These are phyloP conservation scores for Galaxias olidus DNA, from an alignment of 2,797 vertebrate species.

Conservation along the genomic window DNA sequence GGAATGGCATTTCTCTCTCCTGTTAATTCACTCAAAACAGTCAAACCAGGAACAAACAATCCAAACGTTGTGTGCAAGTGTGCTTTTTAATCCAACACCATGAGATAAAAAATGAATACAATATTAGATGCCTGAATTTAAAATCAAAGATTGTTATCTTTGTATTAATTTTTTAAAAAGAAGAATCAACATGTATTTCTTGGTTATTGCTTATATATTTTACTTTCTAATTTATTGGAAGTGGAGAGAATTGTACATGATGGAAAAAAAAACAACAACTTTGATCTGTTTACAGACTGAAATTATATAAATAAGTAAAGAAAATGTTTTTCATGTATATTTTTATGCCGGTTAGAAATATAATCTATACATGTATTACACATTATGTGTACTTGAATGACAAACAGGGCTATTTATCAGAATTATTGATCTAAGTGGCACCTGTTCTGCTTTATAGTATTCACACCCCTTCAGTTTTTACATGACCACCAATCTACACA, in stretches of 20 bases:
- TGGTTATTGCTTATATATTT: conserved; percentile 61
- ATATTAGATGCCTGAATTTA: conserved; percentile 42
- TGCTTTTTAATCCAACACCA: conserved; percentile 65
- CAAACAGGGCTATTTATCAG: no score
- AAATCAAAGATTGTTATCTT: conserved; percentile 43
- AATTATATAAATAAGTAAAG: conserved; percentile 39
- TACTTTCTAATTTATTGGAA: conserved; percentile 73
- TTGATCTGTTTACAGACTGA: conserved; percentile 58
- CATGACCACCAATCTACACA: no score
- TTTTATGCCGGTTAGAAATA: conserved; percentile 52
- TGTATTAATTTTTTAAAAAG: conserved; percentile 46
- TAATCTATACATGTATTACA: conserved; percentile 21
- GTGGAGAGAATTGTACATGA: conserved; percentile 33
- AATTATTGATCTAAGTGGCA: not conserved
- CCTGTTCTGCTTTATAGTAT: not conserved
- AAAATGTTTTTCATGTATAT: conserved; percentile 50
- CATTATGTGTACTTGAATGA: conserved; percentile 31
- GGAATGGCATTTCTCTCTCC: conserved; percentile 5
- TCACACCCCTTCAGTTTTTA: no score
- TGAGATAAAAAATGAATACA: conserved; percentile 32
- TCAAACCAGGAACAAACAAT: conserved; percentile 67
- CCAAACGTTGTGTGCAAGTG: conserved; percentile 51
- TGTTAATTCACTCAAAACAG: conserved; percentile 19
- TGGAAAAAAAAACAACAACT: conserved; percentile 54
- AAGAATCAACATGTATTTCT: conserved; percentile 43